phyloP scores from a whole-genome alignment of 2,797 vertebrate species.

The Molothrus aeneus region DNA sequence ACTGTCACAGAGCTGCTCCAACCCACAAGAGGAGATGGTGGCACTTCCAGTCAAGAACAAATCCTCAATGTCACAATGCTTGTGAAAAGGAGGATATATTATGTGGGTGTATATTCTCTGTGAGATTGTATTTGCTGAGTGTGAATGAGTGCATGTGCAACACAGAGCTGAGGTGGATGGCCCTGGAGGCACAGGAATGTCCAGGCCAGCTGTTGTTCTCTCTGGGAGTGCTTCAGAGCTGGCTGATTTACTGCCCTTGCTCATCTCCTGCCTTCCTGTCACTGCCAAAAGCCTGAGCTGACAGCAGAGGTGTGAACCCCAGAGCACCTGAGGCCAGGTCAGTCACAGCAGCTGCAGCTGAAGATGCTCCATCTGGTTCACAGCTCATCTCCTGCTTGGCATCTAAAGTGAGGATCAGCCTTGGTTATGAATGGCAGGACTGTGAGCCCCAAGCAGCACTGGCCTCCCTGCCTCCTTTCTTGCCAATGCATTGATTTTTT shows the following conservation, averaged over 20 bases:
- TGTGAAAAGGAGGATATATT: neutral
- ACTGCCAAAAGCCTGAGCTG: neutral
- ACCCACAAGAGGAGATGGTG: neutral
- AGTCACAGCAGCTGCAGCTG: neutral
- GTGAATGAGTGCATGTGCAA: fast-evolving
- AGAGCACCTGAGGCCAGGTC: fast-evolving
- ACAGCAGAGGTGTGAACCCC: neutral
- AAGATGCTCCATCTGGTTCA: neutral
- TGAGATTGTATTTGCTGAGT: neutral
- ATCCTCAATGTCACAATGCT: neutral
- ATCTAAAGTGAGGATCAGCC: neutral
- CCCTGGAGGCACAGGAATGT: fast-evolving
- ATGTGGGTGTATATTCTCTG: neutral
- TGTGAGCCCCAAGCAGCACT: neutral
- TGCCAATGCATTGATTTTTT: neutral
- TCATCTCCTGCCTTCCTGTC: neutral
- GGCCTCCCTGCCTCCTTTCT: neutral
- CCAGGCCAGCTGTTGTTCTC: neutral
- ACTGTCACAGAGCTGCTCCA: neutral
- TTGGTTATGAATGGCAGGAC: neutral
- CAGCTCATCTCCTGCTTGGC: neutral
- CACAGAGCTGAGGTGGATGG: neutral
- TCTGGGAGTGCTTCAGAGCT: neutral
- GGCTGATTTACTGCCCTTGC: neutral
- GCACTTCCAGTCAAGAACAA: neutral